A percentile compares a stretch with the other conserved stretches of the same genome.
These are phyloP conservation scores for Melipona quadrifasciata DNA, from an alignment of 1,140 invertebrate genomes.

Conservation along the genomic window DNA sequence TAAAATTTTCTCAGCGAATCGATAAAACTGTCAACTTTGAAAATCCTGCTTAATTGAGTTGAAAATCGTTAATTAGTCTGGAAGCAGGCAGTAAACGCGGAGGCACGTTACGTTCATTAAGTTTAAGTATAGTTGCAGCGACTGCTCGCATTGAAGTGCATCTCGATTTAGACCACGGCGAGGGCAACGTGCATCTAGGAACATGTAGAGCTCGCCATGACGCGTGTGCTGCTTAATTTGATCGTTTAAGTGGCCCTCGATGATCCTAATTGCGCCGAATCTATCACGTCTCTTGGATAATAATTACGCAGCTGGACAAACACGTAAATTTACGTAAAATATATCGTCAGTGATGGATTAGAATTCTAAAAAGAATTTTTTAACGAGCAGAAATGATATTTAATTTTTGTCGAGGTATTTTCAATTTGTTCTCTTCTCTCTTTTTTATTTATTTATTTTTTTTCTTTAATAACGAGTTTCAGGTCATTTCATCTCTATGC, in stretches of 20 bases:
- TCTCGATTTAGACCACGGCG: slow-evolving; percentile 62
- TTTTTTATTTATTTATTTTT: too few relatives aligned
- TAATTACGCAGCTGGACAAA: background rate
- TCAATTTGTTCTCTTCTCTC: too few relatives aligned
- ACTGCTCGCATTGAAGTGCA: slow-evolving; percentile 55
- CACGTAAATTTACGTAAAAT: background rate
- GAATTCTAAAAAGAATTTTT: background rate
- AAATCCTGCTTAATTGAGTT: background rate
- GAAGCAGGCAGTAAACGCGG: background rate
- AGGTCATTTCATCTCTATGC: too few relatives aligned
- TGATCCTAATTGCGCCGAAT: background rate
- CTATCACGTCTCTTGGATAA: background rate
- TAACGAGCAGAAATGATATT: too few relatives aligned
- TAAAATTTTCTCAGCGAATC: background rate
- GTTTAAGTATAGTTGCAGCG: slow-evolving; percentile 16
- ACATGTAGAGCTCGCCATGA: slow-evolving; percentile 40
- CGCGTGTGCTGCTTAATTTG: slow-evolving; percentile 55
- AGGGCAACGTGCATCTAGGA: slow-evolving; percentile 53
- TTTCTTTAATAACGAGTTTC: too few relatives aligned
- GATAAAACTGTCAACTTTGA: rapidly evolving
- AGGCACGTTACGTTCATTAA: slow-evolving; percentile 7
- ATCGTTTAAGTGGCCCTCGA: slow-evolving; percentile 39
- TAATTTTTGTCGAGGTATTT: too few relatives aligned
- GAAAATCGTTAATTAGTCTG: background rate
- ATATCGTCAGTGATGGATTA: rapidly evolving